phyloP scores from a whole-genome alignment of 2,113 vertebrate genomes.

The Indicator maculatus region DNA sequence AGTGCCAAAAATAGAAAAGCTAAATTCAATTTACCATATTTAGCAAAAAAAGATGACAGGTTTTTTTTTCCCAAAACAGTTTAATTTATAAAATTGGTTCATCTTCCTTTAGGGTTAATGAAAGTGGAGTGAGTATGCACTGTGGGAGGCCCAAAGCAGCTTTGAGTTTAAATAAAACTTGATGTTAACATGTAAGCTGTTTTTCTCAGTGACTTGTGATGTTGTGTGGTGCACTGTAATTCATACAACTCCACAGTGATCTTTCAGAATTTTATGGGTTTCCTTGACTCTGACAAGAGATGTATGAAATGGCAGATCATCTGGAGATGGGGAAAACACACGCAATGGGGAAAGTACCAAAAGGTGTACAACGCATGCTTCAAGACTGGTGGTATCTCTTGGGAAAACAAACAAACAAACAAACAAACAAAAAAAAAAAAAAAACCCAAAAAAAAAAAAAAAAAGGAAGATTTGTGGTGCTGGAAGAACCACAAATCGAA shows the following conservation, averaged over 20 bases:
- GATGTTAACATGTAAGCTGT: neutral
- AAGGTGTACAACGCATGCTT: neutral
- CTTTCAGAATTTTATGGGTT: constrained; percentile 1
- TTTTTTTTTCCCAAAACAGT: rapidly evolving
- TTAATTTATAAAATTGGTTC: neutral
- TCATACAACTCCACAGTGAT: neutral
- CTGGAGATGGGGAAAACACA: neutral
- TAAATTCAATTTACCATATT: neutral
- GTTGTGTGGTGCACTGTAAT: neutral
- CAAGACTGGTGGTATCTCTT: neutral
- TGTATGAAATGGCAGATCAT: neutral
- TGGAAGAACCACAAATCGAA: neutral
- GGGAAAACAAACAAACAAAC: too few relatives aligned
- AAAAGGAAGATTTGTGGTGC: neutral
- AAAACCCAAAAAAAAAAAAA: too few relatives aligned
- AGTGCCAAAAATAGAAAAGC: neutral
- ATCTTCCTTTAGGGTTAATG: neutral
- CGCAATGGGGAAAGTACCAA: neutral
- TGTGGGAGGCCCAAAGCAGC: neutral
- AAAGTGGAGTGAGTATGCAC: neutral
- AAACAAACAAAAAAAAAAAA: neutral
- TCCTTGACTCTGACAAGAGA: neutral
- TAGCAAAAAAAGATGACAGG: neutral
- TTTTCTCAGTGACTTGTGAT: constrained; percentile 3
- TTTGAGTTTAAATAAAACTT: neutral